These are phyloP conservation scores for Camptogramma bilineatum DNA, from an alignment of 2,888 invertebrate genomes.

Conservation along the genomic window DNA sequence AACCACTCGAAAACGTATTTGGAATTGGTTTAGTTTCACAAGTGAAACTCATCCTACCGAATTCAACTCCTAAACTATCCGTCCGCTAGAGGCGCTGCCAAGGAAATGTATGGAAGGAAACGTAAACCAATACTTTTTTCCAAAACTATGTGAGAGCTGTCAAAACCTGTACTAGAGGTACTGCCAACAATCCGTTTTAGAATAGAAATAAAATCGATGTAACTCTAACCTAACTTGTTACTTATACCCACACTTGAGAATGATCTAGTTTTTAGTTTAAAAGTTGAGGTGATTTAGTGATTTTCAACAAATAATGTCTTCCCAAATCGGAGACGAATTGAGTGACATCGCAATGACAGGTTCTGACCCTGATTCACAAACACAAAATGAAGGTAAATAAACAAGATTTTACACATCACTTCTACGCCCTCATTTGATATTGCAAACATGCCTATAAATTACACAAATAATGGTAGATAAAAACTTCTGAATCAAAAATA, in stretches of 20 bases:
- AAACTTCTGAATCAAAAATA: not conserved
- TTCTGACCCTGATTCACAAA: constrained; percentile 74
- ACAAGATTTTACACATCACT: constrained; percentile 35
- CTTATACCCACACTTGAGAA: constrained; percentile 2
- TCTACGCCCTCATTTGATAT: not conserved
- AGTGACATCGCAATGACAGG: constrained; percentile 69
- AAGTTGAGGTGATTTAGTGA: constrained; percentile 9
- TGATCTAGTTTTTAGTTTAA: constrained; percentile 8
- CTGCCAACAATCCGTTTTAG: not conserved
- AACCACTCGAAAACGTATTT: too few species aligned
- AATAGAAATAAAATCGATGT: not conserved
- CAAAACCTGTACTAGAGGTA: too few species aligned
- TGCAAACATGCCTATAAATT: not conserved
- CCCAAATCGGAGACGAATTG: constrained; percentile 70
- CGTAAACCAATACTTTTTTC: too few species aligned
- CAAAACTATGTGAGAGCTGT: too few species aligned
- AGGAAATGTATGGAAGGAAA: too few species aligned
- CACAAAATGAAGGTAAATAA: constrained; percentile 78
- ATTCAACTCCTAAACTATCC: too few species aligned
- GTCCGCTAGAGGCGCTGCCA: too few species aligned
- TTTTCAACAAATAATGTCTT: constrained; percentile 48
- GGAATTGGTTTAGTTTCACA: too few species aligned
- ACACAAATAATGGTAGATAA: too few species aligned
- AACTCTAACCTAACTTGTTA: not conserved
- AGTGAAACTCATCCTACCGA: too few species aligned